Base-by-base conservation (phyloP, 2,113 vertebrate species). In the Saimiri boliviensis region DNA sequence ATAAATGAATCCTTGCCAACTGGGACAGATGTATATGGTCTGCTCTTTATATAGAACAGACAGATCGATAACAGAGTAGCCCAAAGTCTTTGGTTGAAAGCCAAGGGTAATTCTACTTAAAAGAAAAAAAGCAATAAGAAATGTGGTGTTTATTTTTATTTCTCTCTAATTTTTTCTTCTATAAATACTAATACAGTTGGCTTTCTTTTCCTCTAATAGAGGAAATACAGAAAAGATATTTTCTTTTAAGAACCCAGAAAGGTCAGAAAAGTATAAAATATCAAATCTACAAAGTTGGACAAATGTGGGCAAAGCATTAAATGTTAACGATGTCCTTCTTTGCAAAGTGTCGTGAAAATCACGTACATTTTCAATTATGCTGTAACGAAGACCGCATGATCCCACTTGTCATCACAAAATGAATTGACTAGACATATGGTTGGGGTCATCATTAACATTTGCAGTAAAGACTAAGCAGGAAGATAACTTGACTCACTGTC, bases 201-300 rank as follows among this genome's bases (percentile, higher is more conserved):
- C 23, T 89, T 95, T 94, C n/a, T 90, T 92, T 92, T 71, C 40
- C 25, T 91, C 49, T 49, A 96, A 70, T 1, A 91, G 32, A 95
- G n/a, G 20, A 11, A 80, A 97, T 73, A 89, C 35, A 96, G 23
- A 93, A 95, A 89, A 42, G 42, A 45, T 77, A 82, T 76, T 81
- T 96, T 4, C 45, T 79, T 71, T 89, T 58, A 92, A 92, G 11
- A 96, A 84, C 25, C 56, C 42, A 8, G 40, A 94, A 97, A 96
- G 88, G 37, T 94, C 82, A 96, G 56, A 12, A 52, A 91, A 93
- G 16, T 89, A 66, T 66, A 73, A 97, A 96, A 98, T 88, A 58
- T 95, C 95, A 94, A 49, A 85, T 87, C 47, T 49, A 60, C 83
- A 96, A 95, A 77, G 76, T 19, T 89, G 30, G 45, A 68, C 84